Evolutionary conservation across 2,113 vertebrate species (phyloP).

Genomic region (Lynx canadensis): DNA sequence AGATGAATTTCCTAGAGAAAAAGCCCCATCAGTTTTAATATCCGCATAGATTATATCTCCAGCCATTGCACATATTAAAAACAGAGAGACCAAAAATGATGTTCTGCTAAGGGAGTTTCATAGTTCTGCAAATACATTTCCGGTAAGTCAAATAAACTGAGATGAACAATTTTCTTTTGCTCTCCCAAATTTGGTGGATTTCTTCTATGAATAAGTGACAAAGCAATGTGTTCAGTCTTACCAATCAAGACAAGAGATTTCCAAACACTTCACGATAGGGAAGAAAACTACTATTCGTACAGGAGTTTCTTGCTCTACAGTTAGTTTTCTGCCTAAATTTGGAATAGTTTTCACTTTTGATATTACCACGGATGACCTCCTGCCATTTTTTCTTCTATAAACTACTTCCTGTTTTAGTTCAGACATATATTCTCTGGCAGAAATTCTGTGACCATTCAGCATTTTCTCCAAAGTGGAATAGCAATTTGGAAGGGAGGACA

Average conservation of each 20-base stretch:
- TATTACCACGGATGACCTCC: background rate
- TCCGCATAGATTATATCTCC: conserved; percentile 23
- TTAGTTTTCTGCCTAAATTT: background rate
- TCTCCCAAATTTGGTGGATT: background rate
- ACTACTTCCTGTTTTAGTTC: background rate
- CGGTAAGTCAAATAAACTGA: background rate
- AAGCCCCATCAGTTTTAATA: background rate
- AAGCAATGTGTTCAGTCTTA: background rate
- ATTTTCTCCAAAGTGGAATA: background rate
- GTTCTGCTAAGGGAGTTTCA: background rate
- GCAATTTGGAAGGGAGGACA: background rate
- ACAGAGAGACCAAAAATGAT: background rate
- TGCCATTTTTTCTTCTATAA: background rate
- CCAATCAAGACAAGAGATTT: background rate
- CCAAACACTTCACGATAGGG: background rate
- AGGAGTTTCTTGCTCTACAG: background rate
- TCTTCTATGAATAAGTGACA: background rate
- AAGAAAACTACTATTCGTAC: background rate
- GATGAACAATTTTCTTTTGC: background rate
- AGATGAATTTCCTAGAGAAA: background rate
- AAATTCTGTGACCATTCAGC: background rate
- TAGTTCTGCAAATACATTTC: background rate
- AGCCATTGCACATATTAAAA: background rate
- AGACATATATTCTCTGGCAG: background rate
- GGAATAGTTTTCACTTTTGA: background rate